phyloP scores from a whole-genome alignment of 2,113 vertebrate genomes.

The Xyrauchen texanus region DNA sequence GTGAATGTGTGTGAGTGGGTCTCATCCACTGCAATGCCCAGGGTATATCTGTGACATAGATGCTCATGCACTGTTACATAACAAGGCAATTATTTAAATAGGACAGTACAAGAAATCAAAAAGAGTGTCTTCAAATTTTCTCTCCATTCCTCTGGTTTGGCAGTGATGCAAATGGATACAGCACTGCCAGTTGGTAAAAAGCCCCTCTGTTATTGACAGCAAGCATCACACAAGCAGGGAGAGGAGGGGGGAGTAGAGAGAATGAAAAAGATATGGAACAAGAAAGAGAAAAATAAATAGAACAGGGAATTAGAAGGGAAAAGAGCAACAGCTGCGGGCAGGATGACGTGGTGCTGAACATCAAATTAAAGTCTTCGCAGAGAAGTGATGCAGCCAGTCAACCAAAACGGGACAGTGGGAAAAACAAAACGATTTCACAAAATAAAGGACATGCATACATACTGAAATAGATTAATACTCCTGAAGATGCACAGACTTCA shows the following conservation, averaged over 20 bases:
- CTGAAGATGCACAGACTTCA: too few species aligned
- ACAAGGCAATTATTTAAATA: slow-evolving; percentile 41
- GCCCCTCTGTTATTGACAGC: slow-evolving; percentile 38
- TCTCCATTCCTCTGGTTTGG: background rate
- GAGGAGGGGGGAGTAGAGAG: slow-evolving; percentile 8
- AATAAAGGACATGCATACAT: background rate
- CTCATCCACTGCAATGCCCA: slow-evolving; percentile 41
- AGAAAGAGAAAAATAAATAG: slow-evolving; percentile 16
- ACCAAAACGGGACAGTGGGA: slow-evolving; percentile 6
- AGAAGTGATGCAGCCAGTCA: slow-evolving; percentile 5
- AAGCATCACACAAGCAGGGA: slow-evolving; percentile 25
- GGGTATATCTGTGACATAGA: slow-evolving; percentile 40
- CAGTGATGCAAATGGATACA: slow-evolving; percentile 16
- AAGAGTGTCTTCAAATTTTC: slow-evolving; percentile 4
- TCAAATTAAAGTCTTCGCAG: background rate
- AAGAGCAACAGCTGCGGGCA: slow-evolving; percentile 31
- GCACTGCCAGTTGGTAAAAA: slow-evolving; percentile 22
- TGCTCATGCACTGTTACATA: slow-evolving; percentile 45
- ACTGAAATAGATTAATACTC: too few species aligned
- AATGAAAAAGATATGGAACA: background rate
- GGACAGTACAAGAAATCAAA: slow-evolving; percentile 26
- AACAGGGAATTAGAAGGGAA: slow-evolving; percentile 9
- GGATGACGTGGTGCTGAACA: slow-evolving; percentile 1
- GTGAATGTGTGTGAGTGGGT: slow-evolving; percentile 36
- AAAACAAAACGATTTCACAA: background rate